Evolutionary conservation across 2,113 vertebrate species (phyloP).

Genomic region (Cochlearius cochlearius): DNA sequence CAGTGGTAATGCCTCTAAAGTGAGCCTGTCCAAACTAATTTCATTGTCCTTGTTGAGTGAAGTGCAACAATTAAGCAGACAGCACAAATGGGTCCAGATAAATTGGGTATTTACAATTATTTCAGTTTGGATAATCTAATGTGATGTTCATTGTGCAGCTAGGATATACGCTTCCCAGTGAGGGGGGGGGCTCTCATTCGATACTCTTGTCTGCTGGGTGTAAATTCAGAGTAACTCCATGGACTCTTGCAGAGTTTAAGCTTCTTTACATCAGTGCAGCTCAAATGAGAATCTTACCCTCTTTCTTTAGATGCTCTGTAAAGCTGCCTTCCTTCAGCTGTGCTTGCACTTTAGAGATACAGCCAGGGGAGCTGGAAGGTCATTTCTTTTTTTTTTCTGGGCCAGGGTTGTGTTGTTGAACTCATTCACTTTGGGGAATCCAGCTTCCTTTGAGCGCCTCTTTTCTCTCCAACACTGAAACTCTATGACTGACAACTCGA

Average conservation of each 20-base stretch:
- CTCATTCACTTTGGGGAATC: background rate
- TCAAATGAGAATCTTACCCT: background rate
- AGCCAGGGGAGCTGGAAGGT: background rate
- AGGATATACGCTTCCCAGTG: background rate
- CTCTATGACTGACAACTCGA: background rate
- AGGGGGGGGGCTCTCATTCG: background rate
- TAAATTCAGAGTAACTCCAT: background rate
- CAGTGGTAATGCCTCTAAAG: background rate
- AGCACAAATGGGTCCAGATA: conserved; percentile 1
- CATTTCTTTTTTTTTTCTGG: background rate
- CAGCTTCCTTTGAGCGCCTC: background rate
- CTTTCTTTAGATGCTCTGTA: background rate
- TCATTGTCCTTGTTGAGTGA: conserved; percentile 25
- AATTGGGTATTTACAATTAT: conserved; percentile 29
- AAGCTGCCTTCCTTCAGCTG: background rate
- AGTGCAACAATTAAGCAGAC: conserved; percentile 37
- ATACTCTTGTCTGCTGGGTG: background rate
- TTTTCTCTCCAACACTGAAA: background rate
- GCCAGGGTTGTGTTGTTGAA: background rate
- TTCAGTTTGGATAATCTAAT: conserved; percentile 41
- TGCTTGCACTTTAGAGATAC: background rate
- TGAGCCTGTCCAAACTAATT: conserved; percentile 37
- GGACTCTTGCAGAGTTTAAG: background rate
- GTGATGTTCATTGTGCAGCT: background rate
- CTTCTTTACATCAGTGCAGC: background rate